These are phyloP conservation scores for Procavia capensis DNA, from an alignment of 2,113 vertebrate species.

Conservation along the genomic window DNA sequence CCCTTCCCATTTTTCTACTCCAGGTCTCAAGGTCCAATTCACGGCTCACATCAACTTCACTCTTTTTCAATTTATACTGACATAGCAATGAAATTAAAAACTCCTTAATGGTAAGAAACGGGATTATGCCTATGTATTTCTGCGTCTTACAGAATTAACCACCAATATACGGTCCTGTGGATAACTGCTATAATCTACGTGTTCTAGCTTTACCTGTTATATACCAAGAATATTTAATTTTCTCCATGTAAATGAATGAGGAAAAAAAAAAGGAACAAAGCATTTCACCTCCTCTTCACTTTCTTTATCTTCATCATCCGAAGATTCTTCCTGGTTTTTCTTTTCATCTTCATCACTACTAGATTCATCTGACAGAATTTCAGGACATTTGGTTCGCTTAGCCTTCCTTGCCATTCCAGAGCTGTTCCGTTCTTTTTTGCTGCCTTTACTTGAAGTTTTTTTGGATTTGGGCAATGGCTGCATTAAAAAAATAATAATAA, in stretches of 20 bases:
- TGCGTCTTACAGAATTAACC: slow-evolving; percentile 30
- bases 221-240: slow-evolving; percentile 23
- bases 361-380: slow-evolving; percentile 96
- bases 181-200: not conserved
- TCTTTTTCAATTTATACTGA: not conserved
- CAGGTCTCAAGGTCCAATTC: not conserved
- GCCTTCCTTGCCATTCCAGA: slow-evolving; percentile 89
- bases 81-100: not conserved
- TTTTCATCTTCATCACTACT: slow-evolving; percentile 94
- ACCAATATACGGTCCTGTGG: not conserved
- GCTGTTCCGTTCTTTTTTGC: slow-evolving; percentile 90
- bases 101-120: not conserved
- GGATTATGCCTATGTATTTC: not conserved
- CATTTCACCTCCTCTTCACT: slow-evolving; percentile 88
- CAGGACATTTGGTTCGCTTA: slow-evolving; percentile 93
- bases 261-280: not conserved
- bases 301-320: slow-evolving; percentile 90
- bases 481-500: slow-evolving; percentile 51
- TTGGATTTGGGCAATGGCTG: slow-evolving; percentile 89
- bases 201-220: not conserved
- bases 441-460: slow-evolving; percentile 88
- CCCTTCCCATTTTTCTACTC: not conserved
- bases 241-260: not conserved
- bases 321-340: slow-evolving; percentile 90
- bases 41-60: not conserved